Percentiles rank a stretch among this genome's conserved stretches.
These are phyloP conservation scores for Pheosia tremula DNA, from an alignment of 2,888 invertebrate species.

Conservation along the genomic window DNA sequence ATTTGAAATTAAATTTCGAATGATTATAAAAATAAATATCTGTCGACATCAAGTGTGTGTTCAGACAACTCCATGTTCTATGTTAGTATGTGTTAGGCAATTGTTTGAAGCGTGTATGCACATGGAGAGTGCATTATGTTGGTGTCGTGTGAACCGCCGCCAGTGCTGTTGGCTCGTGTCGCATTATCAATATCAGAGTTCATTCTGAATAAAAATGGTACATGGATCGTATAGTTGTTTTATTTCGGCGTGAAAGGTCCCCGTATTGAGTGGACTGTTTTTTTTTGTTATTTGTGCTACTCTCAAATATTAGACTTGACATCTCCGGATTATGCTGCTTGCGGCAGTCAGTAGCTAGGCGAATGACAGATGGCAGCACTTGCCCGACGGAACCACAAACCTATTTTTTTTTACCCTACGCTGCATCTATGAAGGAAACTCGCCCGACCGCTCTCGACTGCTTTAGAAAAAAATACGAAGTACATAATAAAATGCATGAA, in stretches of 20 bases:
- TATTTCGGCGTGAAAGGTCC: constrained; percentile 30
- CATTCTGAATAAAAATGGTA: constrained; percentile 71
- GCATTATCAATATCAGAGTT: constrained; percentile 63
- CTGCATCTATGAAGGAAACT: no score
- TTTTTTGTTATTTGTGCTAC: no score
- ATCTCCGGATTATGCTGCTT: no score
- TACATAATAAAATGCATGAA: no score
- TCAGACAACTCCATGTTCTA: neutral
- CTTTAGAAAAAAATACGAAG: no score
- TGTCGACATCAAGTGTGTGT: neutral
- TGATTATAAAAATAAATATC: neutral
- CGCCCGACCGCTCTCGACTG: no score
- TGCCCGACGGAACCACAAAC: no score
- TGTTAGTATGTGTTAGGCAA: constrained; percentile 3
- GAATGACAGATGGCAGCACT: no score
- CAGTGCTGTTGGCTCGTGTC: constrained; percentile 58
- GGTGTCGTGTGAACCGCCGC: constrained; percentile 55
- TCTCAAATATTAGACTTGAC: no score
- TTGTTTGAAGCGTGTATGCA: constrained; percentile 10
- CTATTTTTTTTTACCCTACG: no score
- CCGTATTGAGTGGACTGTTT: neutral
- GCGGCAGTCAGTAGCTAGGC: no score
- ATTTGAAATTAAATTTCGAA: neutral
- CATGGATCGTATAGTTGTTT: constrained; percentile 54
- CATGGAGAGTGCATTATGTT: constrained; percentile 24